Base-by-base conservation (phyloP, 2,113 vertebrate species). In the Takifugu bimaculatus region DNA sequence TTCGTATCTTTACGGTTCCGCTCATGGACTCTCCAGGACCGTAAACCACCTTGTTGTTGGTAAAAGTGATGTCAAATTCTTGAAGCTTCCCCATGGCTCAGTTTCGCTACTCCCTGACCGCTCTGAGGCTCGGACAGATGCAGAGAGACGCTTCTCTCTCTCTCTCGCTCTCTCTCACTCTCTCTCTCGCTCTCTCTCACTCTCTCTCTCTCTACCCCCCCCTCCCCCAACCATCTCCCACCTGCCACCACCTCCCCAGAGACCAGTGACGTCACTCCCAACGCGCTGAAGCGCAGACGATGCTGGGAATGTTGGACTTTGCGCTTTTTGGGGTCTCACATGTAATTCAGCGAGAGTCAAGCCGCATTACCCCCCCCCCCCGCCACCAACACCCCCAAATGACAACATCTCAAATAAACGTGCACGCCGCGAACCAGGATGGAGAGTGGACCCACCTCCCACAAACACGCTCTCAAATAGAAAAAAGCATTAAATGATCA, bases 21-120 rank as follows among this genome's bases (percentile, higher is more conserved):
- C 87, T 83, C 55, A 98, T 89, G 4, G 93, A 91, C 74, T 98
- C 95, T 0, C 95, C 96, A 1, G 95, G 95, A 65, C 94, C 88
- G 89, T 94, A 98, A 42, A 98, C 93, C 59, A 94, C 91, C 84
- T 96, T 95, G 77, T 91, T 94, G 70, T 94, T 92, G 83, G 88
- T 79, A 74, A 97, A 90, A 77, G 88, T 84, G 73, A 98, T 92
- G 68, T 93, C 92, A 87, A 98, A 97, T 77, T 93, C 92, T 88
- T 95, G 95, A 49, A 97, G 92, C 85, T 95, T 95, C 60, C 96
- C 94, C 96, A 97, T 98, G 73, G 35, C 74, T 74, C 64, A 57
- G 50, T 48, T 70, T 44, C 27, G 59, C 53, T 60, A 63, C 25
- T 53, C 44, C 62, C 65, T 63, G 81, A n/a, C 63, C 25, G 55